Conservation (phyloP, 2,888 invertebrate genomes). For the Andrena fulva region DNA sequence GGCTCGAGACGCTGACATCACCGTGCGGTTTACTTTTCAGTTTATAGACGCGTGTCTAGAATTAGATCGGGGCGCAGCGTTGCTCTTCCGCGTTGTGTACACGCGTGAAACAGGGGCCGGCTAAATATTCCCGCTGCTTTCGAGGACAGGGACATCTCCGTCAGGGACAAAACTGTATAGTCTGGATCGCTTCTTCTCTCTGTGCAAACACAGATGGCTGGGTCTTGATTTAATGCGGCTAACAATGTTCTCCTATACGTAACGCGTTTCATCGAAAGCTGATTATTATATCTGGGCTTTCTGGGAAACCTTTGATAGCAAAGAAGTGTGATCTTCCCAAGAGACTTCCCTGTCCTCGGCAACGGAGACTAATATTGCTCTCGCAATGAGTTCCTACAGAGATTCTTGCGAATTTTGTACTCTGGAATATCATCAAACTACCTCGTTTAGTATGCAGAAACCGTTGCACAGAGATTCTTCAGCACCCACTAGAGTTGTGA, state of each 20-base stretch:
- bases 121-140: constrained; percentile 2
- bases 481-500: background rate
- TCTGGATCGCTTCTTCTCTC: background rate
- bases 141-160: background rate
- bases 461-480: background rate
- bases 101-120: background rate
- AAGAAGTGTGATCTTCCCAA: background rate
- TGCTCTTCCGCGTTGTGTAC: constrained; percentile 1
- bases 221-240: too few relatives aligned
- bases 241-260: too few relatives aligned
- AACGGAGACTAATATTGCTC: background rate
- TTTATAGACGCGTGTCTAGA: constrained; percentile 47
- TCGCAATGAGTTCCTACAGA: constrained; percentile 5
- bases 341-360: background rate
- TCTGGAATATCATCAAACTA: background rate
- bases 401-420: constrained; percentile 25
- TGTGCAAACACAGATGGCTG: too few relatives aligned
- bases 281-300: too few relatives aligned
- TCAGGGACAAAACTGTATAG: background rate
- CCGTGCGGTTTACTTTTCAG: constrained; percentile 36
- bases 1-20: constrained; percentile 13
- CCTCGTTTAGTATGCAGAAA: background rate
- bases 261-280: too few relatives aligned
- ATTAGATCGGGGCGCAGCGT: constrained; percentile 27
- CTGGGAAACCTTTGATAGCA: background rate